Percentiles rank a stretch among this genome's conserved stretches.
Evolutionary conservation across 1,140 invertebrate genomes (phyloP).

Genomic region (Pseudoatta argentina): DNA sequence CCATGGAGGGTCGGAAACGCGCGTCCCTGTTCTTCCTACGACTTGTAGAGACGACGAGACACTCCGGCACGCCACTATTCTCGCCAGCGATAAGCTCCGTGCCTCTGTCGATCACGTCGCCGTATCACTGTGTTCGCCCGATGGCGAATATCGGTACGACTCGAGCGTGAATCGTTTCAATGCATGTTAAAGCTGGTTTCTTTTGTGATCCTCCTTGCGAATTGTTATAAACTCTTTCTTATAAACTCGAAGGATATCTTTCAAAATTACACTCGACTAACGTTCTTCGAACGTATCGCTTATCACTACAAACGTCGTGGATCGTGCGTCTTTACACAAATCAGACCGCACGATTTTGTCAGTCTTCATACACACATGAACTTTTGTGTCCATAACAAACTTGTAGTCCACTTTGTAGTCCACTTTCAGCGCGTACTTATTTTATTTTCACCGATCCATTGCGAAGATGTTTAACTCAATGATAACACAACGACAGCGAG

Average conservation of each 20-base stretch:
- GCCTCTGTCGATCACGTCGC: background rate
- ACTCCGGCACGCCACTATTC: background rate
- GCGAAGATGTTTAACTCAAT: conserved; percentile 4
- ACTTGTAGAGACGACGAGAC: conserved; percentile 62
- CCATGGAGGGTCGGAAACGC: conserved; percentile 78
- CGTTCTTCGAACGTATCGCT: background rate
- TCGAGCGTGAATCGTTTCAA: conserved; percentile 27
- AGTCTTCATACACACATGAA: conserved; percentile 70
- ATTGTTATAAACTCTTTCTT: background rate
- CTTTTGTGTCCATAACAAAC: conserved; percentile 73
- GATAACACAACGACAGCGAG: conserved; percentile 5
- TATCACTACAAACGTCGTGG: background rate
- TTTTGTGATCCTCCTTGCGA: background rate
- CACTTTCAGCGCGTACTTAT: conserved; percentile 9
- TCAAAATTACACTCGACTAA: background rate
- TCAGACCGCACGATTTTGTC: conserved; percentile 67
- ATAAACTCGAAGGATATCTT: background rate
- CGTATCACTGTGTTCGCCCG: conserved; percentile 50
- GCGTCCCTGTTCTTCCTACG: conserved; percentile 40
- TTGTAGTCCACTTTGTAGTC: background rate
- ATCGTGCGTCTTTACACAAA: conserved; percentile 12
- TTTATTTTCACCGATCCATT: conserved; percentile 42
- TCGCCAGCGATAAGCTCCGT: conserved; percentile 50
- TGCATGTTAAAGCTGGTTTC: conserved; percentile 51
- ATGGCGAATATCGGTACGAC: conserved; percentile 35